Evolutionary conservation across 1,140 invertebrate species (phyloP).

Genomic region (Amphibalanus amphitrite): DNA sequence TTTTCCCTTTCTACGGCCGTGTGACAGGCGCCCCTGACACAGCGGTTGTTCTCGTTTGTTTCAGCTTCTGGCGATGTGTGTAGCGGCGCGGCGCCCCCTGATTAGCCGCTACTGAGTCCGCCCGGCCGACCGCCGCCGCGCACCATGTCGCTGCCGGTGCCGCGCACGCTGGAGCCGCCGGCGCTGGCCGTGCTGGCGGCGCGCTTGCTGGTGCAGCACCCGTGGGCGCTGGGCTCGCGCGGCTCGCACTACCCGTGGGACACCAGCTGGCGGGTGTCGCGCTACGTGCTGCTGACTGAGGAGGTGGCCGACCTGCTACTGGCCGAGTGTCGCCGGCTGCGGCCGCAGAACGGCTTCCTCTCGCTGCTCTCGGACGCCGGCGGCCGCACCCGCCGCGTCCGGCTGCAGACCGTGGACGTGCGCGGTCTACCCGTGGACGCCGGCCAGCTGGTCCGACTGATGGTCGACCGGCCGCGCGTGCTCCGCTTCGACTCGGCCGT

Average conservation of each 20-base stretch:
- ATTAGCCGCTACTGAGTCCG: too few species aligned
- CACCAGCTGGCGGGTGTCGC: background rate
- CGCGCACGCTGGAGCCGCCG: background rate
- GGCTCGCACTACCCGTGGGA: background rate
- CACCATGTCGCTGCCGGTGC: background rate
- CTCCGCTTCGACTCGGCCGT: background rate
- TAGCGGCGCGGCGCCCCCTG: too few species aligned
- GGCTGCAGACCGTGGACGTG: background rate
- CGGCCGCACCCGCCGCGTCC: background rate
- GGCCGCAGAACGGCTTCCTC: background rate
- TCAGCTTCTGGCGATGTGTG: too few species aligned
- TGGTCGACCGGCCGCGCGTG: background rate
- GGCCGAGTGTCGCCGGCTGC: background rate
- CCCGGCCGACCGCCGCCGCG: too few species aligned
- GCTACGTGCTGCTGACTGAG: background rate
- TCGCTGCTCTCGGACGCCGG: background rate
- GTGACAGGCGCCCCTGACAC: too few species aligned
- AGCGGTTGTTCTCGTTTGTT: too few species aligned
- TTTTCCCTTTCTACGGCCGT: too few species aligned
- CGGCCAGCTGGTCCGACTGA: background rate
- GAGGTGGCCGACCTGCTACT: constrained; percentile 3
- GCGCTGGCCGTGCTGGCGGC: background rate
- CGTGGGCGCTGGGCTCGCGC: constrained; percentile 1
- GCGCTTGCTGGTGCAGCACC: background rate
- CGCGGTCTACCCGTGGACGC: background rate